Evolutionary conservation across 2,888 invertebrate genomes (phyloP), one percentile per base, ranked within the genome.

Genomic region (Spodoptera littoralis): DNA sequence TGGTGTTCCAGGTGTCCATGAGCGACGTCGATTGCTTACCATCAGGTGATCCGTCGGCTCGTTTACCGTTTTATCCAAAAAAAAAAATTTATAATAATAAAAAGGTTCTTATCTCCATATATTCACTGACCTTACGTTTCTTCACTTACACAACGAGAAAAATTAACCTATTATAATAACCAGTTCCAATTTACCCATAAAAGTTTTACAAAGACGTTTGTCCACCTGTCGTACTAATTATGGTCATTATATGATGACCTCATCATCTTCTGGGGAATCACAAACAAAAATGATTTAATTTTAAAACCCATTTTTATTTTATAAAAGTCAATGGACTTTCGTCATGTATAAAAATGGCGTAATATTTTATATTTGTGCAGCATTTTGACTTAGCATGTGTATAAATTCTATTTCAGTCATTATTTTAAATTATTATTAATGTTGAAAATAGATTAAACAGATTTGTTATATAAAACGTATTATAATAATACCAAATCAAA

Each of bases 161-260:
- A 48, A 59, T 57, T 57, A 58, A 51, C 55, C 60, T 49, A 61
- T 58, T 53, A 60, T 27, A 45, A 69, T 63, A 77, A 77, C 79
- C 59, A 42, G 77, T 77, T 76, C 51, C 48, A 18, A 65, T 61
- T 61, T 52, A 65, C 42, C 45, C 47, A 71, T 61, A 54, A 65
- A 47, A 53, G 45, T 52, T 59, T 52, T 55, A 43, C 57, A 52
- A 43, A 50, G 53, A 13, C 44, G 44, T 13, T 48, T 57, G 27
- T 18, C 50, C 69, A 61, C 57, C 43, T 70, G 60, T 56, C 47
- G 49, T 48, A 59, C 55, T 57, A 53, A 69, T 66, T 66, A 62
- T 61, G 41, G 30, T 11, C 44, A 59, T 59, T 52, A 49, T 6
- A 8, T 55, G 3, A 53, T 58, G 4, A 53, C 49, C 57, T 73